These are phyloP conservation scores for Venturia canescens DNA, from an alignment of 1,140 invertebrate species.

Conservation along the genomic window DNA sequence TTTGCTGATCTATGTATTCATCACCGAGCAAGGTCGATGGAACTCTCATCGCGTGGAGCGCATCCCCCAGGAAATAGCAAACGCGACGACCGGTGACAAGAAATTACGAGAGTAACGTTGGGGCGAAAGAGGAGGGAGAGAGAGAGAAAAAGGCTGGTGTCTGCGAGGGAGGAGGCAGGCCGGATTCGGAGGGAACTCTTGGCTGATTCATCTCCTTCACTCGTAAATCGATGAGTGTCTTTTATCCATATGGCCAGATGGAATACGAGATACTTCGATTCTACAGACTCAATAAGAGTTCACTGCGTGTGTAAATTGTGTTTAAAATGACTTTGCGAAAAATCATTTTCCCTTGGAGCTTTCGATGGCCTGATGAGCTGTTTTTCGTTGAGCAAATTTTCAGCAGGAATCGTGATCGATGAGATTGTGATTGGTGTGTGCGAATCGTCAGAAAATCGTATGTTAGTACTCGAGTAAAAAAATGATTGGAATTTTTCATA, in stretches of 20 bases:
- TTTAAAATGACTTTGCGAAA: too few species aligned
- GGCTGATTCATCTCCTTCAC: slow-evolving; percentile 13
- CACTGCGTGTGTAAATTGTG: too few species aligned
- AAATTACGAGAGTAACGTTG: slow-evolving; percentile 33
- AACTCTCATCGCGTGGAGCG: background rate
- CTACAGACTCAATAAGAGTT: too few species aligned
- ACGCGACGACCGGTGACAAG: slow-evolving; percentile 39
- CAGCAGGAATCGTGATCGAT: too few species aligned
- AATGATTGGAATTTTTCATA: too few species aligned
- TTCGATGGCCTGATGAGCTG: too few species aligned
- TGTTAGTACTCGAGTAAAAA: too few species aligned
- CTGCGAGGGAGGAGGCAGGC: background rate
- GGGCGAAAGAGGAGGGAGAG: background rate
- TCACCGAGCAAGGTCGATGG: background rate
- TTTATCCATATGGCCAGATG: background rate
- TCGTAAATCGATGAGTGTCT: background rate
- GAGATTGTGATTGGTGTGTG: too few species aligned
- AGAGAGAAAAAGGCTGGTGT: background rate
- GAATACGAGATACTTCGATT: slow-evolving; percentile 26
- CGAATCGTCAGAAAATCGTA: too few species aligned
- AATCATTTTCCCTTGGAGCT: too few species aligned
- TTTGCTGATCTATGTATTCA: slow-evolving; percentile 15
- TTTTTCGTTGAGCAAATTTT: too few species aligned
- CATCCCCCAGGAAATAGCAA: slow-evolving; percentile 39
- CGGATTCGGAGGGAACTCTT: background rate